Evolutionary conservation across 2,888 invertebrate genomes (phyloP), one percentile per base, ranked within the genome.

Genomic region (Lamellibrachia columna): DNA sequence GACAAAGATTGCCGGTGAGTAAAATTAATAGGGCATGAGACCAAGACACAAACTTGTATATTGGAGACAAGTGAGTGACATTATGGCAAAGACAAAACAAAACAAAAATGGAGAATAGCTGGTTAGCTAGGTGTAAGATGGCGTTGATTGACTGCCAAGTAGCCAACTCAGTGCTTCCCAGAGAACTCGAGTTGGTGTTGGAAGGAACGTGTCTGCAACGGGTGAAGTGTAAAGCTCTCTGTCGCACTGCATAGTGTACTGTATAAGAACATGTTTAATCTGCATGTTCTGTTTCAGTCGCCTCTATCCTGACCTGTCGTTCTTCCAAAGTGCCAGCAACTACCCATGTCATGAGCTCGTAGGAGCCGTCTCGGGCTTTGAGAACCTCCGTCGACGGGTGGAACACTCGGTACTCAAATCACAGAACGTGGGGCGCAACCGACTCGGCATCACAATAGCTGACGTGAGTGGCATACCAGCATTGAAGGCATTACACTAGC

Each of bases 301-400:
- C 92, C 97, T 99, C 2, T 99, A 99, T 96, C 99, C 99, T 15
- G 99, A 99, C 96, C 98, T 97, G 96, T 99, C 99, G 92, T 99
- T 99, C 97, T 99, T 99, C 97, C 99, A 99, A 97, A 98, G 98
- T 96, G 98, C 99, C 22, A 99, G 99, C 0, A 98, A 98, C 94
- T 99, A 98, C 96, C 99, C 99, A 0, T 75, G 75, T 15, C 75
- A n/a, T 11, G 75, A 75, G 75, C 22, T 75, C 3, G 75, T 75
- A n/a, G 75, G 75, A 6, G 22, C 75, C 22, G 75, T 22, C 22
- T 75, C 75, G 15, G 95, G 95, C 15, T 95, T 96, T n/a, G 98
- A 98, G 95, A 97, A 99, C 93, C 97, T 99, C 90, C 98, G 99
- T 95, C 98, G 98, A 94, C 97, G 99, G 94, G 99, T 99, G 2